These are phyloP conservation scores for Melopsittacus undulatus DNA, from an alignment of 2,797 vertebrate genomes.

Conservation along the genomic window DNA sequence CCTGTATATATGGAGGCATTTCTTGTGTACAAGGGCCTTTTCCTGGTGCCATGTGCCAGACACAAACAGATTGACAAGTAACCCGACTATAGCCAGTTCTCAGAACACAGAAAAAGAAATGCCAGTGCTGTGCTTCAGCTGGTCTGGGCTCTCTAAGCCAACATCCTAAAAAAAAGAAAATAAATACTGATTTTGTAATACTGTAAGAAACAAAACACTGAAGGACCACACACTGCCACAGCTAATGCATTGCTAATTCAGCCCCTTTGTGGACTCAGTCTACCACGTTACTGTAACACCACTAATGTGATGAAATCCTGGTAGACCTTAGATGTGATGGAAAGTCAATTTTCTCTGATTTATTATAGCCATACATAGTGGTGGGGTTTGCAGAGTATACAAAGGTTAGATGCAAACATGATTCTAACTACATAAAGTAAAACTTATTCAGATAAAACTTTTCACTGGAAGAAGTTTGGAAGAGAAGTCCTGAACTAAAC, in stretches of 20 bases:
- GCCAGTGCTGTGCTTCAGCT: neutral
- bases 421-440: neutral
- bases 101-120: neutral
- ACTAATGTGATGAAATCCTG: accelerated
- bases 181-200: neutral
- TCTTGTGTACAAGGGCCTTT: neutral
- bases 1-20: neutral
- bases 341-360: neutral
- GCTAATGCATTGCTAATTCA: neutral
- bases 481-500: neutral
- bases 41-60: neutral
- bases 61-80: accelerated
- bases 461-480: neutral
- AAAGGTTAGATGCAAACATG: neutral
- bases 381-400: neutral
- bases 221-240: neutral
- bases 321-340: neutral
- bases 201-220: neutral
- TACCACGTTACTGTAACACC: neutral
- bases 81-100: neutral
- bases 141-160: neutral
- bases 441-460: neutral
- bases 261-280: neutral
- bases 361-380: neutral
- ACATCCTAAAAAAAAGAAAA: neutral